Conservation (phyloP, 1,140 invertebrate genomes). For the Ooceraea biroi region DNA sequence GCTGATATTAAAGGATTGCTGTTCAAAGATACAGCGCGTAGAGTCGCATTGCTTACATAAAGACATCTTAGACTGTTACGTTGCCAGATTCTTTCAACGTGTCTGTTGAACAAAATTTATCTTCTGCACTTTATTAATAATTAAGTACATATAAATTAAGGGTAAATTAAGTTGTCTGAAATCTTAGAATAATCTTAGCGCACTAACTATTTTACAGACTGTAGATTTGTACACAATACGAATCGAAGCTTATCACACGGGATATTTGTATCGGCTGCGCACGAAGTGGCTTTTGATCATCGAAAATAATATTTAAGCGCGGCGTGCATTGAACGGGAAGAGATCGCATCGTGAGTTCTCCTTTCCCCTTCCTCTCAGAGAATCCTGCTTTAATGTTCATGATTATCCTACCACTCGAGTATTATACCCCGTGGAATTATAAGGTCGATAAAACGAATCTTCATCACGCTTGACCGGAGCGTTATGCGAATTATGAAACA, state of each 20-base stretch:
- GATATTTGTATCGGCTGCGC: slow-evolving; percentile 51
- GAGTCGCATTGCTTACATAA: not conserved
- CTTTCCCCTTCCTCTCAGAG: slow-evolving; percentile 16
- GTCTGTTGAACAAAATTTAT: not conserved
- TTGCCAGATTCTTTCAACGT: not conserved
- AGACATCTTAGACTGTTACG: not conserved
- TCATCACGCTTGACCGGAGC: slow-evolving; percentile 26
- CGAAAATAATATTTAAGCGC: slow-evolving; percentile 71
- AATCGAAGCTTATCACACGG: slow-evolving; percentile 26
- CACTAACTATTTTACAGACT: not conserved
- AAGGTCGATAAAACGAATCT: slow-evolving; percentile 70
- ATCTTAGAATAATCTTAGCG: not conserved
- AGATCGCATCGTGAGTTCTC: slow-evolving; percentile 37
- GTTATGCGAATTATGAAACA: slow-evolving; percentile 51
- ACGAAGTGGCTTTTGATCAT: slow-evolving; percentile 68
- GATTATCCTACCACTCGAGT: slow-evolving; percentile 68
- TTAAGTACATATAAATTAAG: too few relatives aligned
- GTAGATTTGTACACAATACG: slow-evolving; percentile 31
- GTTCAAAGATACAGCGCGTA: too few relatives aligned
- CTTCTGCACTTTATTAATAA: not conserved
- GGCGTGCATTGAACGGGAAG: slow-evolving; percentile 33
- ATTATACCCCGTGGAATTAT: slow-evolving; percentile 69
- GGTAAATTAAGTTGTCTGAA: not conserved
- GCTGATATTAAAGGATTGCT: not conserved
- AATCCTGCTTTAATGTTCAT: slow-evolving; percentile 71